These are phyloP conservation scores for Potorous gilbertii DNA, from an alignment of 2,797 vertebrate genomes.

Conservation along the genomic window DNA sequence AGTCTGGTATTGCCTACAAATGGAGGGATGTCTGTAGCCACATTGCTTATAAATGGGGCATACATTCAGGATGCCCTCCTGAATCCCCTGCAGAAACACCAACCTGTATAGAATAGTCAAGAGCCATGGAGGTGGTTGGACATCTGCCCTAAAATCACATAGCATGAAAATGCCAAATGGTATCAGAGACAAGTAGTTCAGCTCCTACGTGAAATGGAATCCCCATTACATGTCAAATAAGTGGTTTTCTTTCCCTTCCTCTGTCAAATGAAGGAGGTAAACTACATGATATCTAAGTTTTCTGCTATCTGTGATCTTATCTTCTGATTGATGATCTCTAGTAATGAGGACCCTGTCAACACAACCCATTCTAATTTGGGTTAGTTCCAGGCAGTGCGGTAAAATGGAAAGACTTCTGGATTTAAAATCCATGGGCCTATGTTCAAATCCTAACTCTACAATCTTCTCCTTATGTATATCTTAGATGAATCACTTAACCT, in stretches of 20 bases:
- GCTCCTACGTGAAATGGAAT: neutral
- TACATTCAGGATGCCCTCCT: neutral
- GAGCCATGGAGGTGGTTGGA: neutral
- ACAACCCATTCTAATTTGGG: neutral
- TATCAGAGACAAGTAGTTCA: neutral
- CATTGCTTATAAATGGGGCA: neutral
- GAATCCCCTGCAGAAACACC: neutral
- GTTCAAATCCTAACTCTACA: neutral
- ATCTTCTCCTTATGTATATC: neutral
- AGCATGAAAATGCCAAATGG: neutral
- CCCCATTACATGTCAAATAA: neutral
- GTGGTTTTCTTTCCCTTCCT: neutral
- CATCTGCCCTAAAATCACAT: neutral
- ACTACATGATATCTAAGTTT: neutral
- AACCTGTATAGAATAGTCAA: neutral
- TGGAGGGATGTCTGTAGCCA: neutral
- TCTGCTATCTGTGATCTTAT: neutral
- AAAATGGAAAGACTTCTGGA: neutral
- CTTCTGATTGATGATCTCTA: neutral
- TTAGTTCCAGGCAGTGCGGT: neutral
- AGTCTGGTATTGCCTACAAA: neutral
- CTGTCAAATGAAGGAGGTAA: neutral
- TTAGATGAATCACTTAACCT: neutral
- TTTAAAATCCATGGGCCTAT: neutral
- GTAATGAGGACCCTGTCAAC: neutral